Percentiles rank a stretch among this genome's conserved stretches.
Conservation (phyloP, 2,888 invertebrate species). For the Miltochrista miniata region DNA sequence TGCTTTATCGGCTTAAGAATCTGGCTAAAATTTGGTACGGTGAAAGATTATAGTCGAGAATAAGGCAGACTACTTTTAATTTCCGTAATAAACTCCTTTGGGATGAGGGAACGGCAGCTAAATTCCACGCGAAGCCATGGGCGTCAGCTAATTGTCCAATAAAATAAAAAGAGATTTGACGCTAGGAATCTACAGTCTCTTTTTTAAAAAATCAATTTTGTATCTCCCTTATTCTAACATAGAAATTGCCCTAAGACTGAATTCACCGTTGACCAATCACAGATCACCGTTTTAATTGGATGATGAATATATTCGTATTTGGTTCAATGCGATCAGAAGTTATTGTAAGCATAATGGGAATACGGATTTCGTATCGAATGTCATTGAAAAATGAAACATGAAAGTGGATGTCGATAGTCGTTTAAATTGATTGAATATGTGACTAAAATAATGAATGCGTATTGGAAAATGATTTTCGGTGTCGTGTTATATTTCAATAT, state of each 20-base stretch:
- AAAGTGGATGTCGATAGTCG: not conserved
- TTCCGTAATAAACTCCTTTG: no score
- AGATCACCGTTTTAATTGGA: slow-evolving; percentile 55
- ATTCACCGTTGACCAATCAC: slow-evolving; percentile 62
- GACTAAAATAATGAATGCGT: slow-evolving; percentile 1
- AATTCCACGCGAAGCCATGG: no score
- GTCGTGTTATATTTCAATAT: not conserved
- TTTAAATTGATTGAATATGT: slow-evolving; percentile 10
- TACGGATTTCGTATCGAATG: slow-evolving; percentile 3
- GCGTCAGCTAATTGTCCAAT: no score
- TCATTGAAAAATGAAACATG: slow-evolving; percentile 7
- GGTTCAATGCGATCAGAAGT: slow-evolving; percentile 27
- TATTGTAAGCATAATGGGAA: slow-evolving; percentile 23
- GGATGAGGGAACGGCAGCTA: no score
- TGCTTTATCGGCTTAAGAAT: no score
- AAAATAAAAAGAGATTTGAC: no score
- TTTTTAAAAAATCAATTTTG: not conserved
- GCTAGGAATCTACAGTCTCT: no score
- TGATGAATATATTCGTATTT: slow-evolving; percentile 54
- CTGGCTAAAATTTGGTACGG: no score
- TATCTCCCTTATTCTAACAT: slow-evolving; percentile 37
- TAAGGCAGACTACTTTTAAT: no score
- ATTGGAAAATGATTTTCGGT: not conserved
- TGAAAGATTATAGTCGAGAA: no score
- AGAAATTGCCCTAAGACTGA: slow-evolving; percentile 44